Conservation (phyloP, 2,113 vertebrate species). For the Setophaga petechia region DNA sequence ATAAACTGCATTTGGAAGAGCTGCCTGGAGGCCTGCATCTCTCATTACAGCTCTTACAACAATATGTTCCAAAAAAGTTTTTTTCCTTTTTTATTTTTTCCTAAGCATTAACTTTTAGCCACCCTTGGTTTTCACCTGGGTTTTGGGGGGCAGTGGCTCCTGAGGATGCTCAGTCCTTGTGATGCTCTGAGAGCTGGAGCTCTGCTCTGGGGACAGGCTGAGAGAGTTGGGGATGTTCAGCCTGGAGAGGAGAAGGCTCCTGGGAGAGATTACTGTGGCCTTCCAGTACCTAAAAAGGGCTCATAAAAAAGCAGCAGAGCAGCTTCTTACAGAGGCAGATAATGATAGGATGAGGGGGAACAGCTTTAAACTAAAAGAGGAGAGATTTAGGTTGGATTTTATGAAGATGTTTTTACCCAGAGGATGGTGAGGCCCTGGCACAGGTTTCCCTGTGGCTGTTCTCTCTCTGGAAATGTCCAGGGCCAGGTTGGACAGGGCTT, state of each 20-base stretch:
- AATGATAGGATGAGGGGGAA: neutral
- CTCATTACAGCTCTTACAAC: no score
- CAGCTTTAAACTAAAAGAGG: neutral
- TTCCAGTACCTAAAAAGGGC: neutral
- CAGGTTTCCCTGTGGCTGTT: neutral
- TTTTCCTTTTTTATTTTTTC: neutral
- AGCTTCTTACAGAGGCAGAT: neutral
- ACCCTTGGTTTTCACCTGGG: neutral
- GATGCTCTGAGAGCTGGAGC: neutral
- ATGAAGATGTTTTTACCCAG: neutral
- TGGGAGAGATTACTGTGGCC: neutral
- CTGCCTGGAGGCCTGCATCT: no score
- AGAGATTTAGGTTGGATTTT: neutral
- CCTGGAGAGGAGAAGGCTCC: neutral
- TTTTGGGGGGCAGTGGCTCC: neutral
- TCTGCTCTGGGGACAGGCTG: neutral
- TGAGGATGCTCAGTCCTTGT: neutral
- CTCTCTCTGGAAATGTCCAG: neutral
- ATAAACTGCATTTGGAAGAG: no score
- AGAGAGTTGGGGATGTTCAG: neutral
- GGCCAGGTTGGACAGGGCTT: fast-evolving
- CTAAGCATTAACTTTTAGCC: neutral
- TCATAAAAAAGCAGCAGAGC: neutral
- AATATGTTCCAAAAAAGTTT: neutral
- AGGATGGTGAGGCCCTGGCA: neutral